These are phyloP conservation scores for Xenus cinereus DNA, from an alignment of 2,113 vertebrate species.

Conservation along the genomic window DNA sequence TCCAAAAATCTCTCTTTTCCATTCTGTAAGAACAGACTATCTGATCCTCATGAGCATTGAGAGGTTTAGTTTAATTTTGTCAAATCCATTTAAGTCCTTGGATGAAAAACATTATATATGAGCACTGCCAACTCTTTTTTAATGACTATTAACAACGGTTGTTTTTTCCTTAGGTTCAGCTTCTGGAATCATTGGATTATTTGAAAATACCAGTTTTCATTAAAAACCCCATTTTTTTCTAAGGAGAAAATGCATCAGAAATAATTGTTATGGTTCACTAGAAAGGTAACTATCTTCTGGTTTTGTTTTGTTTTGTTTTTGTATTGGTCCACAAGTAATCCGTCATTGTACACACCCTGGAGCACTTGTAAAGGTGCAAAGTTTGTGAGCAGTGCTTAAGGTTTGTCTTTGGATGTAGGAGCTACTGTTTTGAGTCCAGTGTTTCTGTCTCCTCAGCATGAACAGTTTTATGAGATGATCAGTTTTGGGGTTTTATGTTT, in stretches of 20 bases:
- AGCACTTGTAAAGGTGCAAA: not conserved
- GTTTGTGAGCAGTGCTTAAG: not conserved
- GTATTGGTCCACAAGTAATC: not conserved
- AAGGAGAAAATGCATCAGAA: not conserved
- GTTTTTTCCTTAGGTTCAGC: not conserved
- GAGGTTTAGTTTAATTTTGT: not conserved
- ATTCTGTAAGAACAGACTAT: not conserved
- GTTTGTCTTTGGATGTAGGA: not conserved
- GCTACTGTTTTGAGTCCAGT: not conserved
- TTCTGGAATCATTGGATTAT: not conserved
- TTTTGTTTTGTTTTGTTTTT: not conserved
- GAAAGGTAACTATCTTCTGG: not conserved
- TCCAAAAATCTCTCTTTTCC: not conserved
- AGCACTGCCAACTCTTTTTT: not conserved
- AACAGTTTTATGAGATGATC: not conserved
- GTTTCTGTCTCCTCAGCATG: not conserved
- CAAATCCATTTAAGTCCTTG: not conserved
- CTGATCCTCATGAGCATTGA: not conserved
- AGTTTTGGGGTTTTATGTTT: accelerated
- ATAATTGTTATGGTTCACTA: not conserved
- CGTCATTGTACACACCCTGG: not conserved
- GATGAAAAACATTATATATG: not conserved
- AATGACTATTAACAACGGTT: not conserved
- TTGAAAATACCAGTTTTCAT: not conserved
- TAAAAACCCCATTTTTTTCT: accelerated